A percentile compares a stretch with the other conserved stretches of the same genome.
Evolutionary conservation across 2,113 vertebrate species (phyloP).

Genomic region (Coturnix japonica): DNA sequence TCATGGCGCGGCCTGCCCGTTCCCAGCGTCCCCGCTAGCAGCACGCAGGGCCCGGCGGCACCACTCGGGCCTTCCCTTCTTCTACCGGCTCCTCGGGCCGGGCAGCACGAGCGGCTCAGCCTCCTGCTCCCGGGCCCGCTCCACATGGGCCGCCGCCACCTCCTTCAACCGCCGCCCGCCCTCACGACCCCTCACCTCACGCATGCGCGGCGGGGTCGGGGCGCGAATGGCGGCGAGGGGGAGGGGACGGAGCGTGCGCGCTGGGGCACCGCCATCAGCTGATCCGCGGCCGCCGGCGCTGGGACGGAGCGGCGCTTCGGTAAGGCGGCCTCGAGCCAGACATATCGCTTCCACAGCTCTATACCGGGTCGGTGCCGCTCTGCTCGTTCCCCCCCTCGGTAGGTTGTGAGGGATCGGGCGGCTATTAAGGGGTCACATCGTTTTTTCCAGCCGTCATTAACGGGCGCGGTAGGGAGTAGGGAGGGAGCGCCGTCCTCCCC

Average conservation of each 20-base stretch:
- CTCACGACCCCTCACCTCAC: slow-evolving; percentile 49
- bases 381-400: rapidly evolving
- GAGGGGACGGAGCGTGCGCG: neutral
- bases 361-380: rapidly evolving
- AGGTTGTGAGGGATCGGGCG: too few species aligned
- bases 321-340: neutral
- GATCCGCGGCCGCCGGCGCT: neutral
- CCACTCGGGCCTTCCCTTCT: neutral
- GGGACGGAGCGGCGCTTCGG: neutral
- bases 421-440: too few species aligned
- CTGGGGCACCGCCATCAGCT: slow-evolving; percentile 2
- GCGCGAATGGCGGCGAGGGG: neutral
- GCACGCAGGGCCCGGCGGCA: neutral
- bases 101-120: too few species aligned
- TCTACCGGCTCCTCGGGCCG: neutral
- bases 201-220: neutral
- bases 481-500: too few species aligned
- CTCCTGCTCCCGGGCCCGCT: too few species aligned
- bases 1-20: slow-evolving; percentile 71
- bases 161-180: neutral
- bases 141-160: neutral
- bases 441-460: neutral
- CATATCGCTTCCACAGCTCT: rapidly evolving
- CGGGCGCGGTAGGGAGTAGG: too few species aligned
- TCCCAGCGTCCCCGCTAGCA: slow-evolving; percentile 39